A percentile compares a stretch with the other conserved stretches of the same genome.
phyloP scores from a whole-genome alignment of 2,797 vertebrate genomes.

The Paguma larvata region DNA sequence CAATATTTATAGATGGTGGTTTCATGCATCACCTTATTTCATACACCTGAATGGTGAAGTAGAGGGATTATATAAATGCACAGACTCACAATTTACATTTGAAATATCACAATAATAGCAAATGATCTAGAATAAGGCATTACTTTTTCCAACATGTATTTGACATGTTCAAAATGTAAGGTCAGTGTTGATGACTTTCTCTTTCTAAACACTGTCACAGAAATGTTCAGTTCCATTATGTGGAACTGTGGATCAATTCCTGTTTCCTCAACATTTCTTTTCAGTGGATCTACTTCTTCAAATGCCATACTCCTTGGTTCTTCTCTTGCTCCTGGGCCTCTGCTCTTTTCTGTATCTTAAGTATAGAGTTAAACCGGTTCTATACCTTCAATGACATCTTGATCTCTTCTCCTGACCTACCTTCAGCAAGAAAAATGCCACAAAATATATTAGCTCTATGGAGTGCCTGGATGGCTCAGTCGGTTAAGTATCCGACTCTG shows the following conservation, averaged over 20 bases:
- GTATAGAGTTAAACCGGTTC: background rate
- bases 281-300: background rate
- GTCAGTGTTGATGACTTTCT: background rate
- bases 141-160: background rate
- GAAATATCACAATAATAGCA: background rate
- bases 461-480: too few species aligned
- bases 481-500: too few species aligned
- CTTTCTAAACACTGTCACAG: background rate
- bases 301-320: background rate
- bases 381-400: background rate
- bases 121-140: background rate
- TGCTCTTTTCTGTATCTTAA: background rate
- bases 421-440: constrained; percentile 58
- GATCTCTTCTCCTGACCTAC: background rate
- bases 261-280: background rate
- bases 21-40: background rate
- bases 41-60: background rate
- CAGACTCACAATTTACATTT: background rate
- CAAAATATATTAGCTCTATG: background rate
- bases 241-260: background rate
- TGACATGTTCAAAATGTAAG: background rate
- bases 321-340: background rate
- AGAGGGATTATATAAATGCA: background rate
- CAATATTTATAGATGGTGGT: background rate
- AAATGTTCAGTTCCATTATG: background rate